Evolutionary conservation across 1,140 invertebrate genomes (phyloP).

Genomic region (Octopus bimaculoides): DNA sequence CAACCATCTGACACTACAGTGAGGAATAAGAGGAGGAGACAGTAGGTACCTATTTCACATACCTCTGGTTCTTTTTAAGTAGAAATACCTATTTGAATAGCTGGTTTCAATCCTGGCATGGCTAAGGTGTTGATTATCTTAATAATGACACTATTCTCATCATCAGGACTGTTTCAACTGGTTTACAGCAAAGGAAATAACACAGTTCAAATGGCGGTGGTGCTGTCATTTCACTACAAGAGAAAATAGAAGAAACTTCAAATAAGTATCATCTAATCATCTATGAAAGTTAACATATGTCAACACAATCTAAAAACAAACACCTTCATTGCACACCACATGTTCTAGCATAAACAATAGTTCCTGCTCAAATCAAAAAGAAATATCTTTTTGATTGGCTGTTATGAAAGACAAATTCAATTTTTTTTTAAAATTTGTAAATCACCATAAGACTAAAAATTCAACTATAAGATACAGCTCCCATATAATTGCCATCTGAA

Average conservation of each 20-base stretch:
- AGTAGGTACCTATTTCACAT: slow-evolving; percentile 15
- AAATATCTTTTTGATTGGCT: no score
- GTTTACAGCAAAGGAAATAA: neutral
- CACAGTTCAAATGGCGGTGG: neutral
- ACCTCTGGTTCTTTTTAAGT: slow-evolving; percentile 12
- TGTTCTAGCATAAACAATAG: neutral
- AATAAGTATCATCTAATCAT: no score
- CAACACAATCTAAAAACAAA: neutral
- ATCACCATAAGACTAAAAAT: no score
- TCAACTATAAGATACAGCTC: no score
- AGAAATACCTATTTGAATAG: slow-evolving; percentile 9
- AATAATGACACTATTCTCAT: neutral
- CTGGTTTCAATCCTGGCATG: slow-evolving; percentile 4
- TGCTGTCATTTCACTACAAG: neutral
- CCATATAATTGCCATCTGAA: no score
- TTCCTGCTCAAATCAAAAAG: no score
- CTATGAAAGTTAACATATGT: no score
- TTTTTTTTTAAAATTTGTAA: no score
- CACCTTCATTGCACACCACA: slow-evolving; percentile 10
- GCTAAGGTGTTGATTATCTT: neutral
- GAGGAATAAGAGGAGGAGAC: slow-evolving; percentile 2
- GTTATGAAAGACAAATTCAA: no score
- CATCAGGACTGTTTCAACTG: neutral
- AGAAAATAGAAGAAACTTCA: neutral
- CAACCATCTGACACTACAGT: slow-evolving; percentile 1